Percentiles rank a stretch among this genome's conserved stretches.
These are phyloP conservation scores for Rhagium mordax DNA, from an alignment of 2,888 invertebrate genomes.

Conservation along the genomic window DNA sequence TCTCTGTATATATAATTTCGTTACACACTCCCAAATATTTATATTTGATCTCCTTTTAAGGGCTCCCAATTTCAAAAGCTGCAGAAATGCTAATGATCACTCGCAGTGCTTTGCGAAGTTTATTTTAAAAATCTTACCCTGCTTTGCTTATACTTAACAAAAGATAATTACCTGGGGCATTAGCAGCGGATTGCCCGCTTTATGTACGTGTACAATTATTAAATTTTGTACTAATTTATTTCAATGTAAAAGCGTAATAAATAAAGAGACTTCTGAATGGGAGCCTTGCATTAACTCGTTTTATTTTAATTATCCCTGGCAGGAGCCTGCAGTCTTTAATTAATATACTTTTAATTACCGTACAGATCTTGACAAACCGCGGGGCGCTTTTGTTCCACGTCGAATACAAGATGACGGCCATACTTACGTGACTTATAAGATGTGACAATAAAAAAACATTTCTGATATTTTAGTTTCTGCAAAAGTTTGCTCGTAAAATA, in stretches of 20 bases:
- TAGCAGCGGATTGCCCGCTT: not conserved
- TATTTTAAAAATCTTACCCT: not conserved
- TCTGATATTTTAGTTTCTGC: not conserved
- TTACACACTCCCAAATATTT: too few relatives aligned
- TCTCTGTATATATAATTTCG: too few relatives aligned
- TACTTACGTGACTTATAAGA: not conserved
- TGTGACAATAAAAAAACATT: not conserved
- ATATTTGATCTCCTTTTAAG: not conserved
- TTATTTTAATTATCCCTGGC: not conserved
- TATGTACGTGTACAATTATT: not conserved
- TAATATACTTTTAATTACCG: conserved; percentile 2
- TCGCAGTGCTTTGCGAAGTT: not conserved
- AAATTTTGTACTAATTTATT: not conserved
- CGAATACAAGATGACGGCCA: not conserved
- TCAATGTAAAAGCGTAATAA: conserved; percentile 1
- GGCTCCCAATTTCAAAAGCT: too few relatives aligned
- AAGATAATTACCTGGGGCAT: not conserved
- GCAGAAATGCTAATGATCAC: not conserved
- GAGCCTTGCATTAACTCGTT: not conserved
- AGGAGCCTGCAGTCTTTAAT: not conserved
- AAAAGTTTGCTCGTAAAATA: too few relatives aligned
- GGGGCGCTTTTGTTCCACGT: not conserved
- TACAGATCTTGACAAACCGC: not conserved
- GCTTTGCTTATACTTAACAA: not conserved
- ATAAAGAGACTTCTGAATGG: not conserved